phyloP scores from a whole-genome alignment of 2,113 vertebrate species.

The Oenanthe melanoleuca region DNA sequence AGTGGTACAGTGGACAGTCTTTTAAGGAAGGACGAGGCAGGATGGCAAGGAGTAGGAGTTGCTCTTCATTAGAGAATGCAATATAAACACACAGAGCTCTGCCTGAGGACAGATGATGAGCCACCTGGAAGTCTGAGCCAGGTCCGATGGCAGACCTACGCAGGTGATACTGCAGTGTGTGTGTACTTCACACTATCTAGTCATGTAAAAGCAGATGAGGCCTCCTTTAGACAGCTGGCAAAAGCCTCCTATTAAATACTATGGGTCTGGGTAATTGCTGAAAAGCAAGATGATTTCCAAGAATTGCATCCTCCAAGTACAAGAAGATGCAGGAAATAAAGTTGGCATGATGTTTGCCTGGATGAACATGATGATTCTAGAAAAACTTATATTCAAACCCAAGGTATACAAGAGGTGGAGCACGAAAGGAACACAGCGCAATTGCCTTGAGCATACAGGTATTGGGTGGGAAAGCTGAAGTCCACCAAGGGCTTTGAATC shows the following conservation, averaged over 20 bases:
- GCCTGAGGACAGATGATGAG: not conserved
- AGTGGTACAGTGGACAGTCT: not conserved
- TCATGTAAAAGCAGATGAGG: not conserved
- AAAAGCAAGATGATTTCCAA: not conserved
- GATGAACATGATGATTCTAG: not conserved
- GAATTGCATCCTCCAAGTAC: not conserved
- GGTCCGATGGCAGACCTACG: not conserved
- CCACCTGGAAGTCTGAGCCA: not conserved
- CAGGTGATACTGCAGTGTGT: rapidly evolving
- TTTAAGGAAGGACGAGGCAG: not conserved
- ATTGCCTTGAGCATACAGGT: not conserved
- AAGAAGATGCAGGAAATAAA: not conserved
- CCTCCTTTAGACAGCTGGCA: not conserved
- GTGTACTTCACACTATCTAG: not conserved
- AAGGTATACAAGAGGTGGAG: not conserved
- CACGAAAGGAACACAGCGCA: not conserved
- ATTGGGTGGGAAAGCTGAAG: not conserved
- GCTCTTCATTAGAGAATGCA: not conserved
- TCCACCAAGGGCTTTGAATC: not conserved
- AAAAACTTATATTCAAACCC: not conserved
- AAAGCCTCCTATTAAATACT: not conserved
- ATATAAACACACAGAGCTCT: not conserved
- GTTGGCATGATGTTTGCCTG: not conserved
- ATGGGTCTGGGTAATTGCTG: not conserved
- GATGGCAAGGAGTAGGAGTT: not conserved